Base-by-base conservation (phyloP, 2,113 vertebrate species). In the Anoura caudifer region DNA sequence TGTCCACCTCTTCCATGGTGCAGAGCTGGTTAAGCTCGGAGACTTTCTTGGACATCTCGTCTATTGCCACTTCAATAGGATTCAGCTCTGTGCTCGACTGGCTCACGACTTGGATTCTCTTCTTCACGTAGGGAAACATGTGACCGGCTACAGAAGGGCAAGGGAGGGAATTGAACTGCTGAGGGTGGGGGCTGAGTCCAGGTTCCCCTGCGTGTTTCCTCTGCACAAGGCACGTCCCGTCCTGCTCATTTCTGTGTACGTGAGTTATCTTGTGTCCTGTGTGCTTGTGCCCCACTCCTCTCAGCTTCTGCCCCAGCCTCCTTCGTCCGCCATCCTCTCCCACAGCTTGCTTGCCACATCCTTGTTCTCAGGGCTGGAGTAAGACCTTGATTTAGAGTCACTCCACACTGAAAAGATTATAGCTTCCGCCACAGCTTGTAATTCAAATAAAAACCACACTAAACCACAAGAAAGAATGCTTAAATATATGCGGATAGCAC, bases 31-130 rank as follows among this genome's bases (percentile, higher is more conserved):
- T 99, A 92, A 99, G 99, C 97, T 99, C 99, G 0, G 99, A 99
- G 81, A 99, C 99, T 82, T 99, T 99, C 63, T 98, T 99, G 69
- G 99, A 99, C 99, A 99, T 99, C 98, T 99, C 99, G 63, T 99
- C 99, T n/a, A 99, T 99, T 0, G 99, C 99, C n/a, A 99, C 99
- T 96, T 99, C 99, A 0, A 99, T 99, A 0, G 99, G 99, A 96
- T 99, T 99, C 98, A 99, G 99, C 92, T 99, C 99, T 2, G 99
- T 99, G 98, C 99, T 99, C 38, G 99, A 99, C 76, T 99, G 99
- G 97, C 99, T 99, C 77, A 99, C 96, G 94, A 99, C 99, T 97
- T 99, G 99, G 82, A 99, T 99, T 12, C 99, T 98, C 96, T 99
- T 99, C 98, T 99, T 99, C 94, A 99, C 98, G 0, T 99, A 99